These are phyloP conservation scores for Ornithoptera priamus DNA, from an alignment of 2,888 invertebrate species.

Conservation along the genomic window DNA sequence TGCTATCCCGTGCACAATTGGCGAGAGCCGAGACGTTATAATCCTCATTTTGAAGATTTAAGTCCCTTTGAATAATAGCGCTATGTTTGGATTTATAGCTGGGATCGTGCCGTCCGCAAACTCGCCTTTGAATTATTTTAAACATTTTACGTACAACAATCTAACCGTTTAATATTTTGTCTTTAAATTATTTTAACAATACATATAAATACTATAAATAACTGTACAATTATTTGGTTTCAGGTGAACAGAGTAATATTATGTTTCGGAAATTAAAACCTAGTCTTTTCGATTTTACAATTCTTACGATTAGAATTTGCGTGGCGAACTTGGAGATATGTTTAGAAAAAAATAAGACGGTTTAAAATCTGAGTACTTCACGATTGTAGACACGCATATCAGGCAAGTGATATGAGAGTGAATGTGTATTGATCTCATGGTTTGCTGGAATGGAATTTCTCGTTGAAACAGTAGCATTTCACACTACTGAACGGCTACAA, in stretches of 20 bases:
- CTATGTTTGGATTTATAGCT: constrained; percentile 3
- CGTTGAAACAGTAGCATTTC: neutral
- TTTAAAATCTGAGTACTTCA: too few relatives aligned
- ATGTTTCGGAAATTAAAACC: too few relatives aligned
- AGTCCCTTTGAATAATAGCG: constrained; percentile 16
- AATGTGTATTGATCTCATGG: neutral
- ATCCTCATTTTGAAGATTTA: constrained; percentile 17
- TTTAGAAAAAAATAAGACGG: too few relatives aligned
- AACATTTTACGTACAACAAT: neutral
- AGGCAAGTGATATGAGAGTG: neutral
- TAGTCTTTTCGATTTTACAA: too few relatives aligned
- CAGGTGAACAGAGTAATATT: too few relatives aligned
- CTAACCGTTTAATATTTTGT: neutral
- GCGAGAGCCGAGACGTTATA: constrained; percentile 9
- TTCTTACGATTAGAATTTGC: too few relatives aligned
- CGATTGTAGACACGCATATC: neutral
- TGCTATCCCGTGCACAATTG: constrained; percentile 1
- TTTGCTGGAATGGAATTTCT: neutral
- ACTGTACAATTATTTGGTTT: too few relatives aligned
- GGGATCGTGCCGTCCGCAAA: neutral
- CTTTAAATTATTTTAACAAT: neutral
- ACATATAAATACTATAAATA: neutral
- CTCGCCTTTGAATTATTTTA: constrained; percentile 1
- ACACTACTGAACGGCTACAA: neutral
- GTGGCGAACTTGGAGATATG: too few relatives aligned